Percentiles rank a stretch among this genome's conserved stretches.
Conservation (phyloP, 2,113 vertebrate genomes). For the Tetrao urogallus region DNA sequence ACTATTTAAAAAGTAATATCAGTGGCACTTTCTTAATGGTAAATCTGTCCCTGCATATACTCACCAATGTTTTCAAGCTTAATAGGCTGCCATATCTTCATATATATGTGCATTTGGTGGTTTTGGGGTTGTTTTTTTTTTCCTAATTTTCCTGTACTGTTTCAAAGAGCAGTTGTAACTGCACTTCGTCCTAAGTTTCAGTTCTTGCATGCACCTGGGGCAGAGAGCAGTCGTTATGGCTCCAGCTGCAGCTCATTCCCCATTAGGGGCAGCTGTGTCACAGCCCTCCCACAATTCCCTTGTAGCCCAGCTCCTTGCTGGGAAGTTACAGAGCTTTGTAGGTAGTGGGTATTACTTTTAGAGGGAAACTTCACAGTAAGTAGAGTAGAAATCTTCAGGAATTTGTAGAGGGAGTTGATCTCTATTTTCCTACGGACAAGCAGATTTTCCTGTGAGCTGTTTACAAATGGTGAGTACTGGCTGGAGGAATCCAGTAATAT, state of each 20-base stretch:
- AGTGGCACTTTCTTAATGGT: not conserved
- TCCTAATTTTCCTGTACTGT: not conserved
- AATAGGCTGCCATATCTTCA: not conserved
- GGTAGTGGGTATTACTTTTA: rapidly evolving
- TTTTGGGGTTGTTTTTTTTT: not conserved
- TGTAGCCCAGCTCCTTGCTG: no score
- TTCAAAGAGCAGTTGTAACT: not conserved
- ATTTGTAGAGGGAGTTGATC: rapidly evolving
- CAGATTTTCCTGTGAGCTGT: not conserved
- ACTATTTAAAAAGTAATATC: not conserved
- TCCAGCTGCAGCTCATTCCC: not conserved
- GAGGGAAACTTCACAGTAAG: no score
- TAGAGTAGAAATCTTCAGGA: not conserved
- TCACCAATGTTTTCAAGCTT: not conserved
- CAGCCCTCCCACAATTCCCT: not conserved
- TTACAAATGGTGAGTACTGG: not conserved
- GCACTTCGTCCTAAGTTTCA: not conserved
- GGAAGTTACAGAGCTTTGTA: not conserved
- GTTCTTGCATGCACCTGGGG: not conserved
- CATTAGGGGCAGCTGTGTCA: not conserved
- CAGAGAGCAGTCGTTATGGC: rapidly evolving
- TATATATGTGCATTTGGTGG: not conserved
- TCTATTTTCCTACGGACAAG: rapidly evolving
- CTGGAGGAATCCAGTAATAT: rapidly evolving
- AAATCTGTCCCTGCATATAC: not conserved